phyloP scores from a whole-genome alignment of 1,140 invertebrate species.

The Trachymyrmex septentrionalis region DNA sequence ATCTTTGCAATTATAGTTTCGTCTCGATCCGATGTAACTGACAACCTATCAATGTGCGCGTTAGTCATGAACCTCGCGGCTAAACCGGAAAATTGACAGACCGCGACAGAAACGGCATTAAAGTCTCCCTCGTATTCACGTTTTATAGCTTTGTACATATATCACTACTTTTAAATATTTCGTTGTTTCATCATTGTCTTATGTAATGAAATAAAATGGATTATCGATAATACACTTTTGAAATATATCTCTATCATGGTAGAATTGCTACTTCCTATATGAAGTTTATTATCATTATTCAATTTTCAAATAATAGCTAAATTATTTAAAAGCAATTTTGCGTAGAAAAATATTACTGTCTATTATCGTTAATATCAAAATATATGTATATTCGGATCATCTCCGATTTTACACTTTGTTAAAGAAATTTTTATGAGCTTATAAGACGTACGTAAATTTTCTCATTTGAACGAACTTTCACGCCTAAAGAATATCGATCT shows the following conservation, averaged over 20 bases:
- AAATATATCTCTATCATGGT: not conserved
- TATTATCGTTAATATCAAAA: not conserved
- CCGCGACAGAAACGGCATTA: conserved; percentile 42
- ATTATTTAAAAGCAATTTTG: conserved; percentile 10
- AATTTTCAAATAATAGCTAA: not conserved
- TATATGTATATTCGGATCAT: not conserved
- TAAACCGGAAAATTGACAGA: conserved; percentile 27
- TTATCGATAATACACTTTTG: not conserved
- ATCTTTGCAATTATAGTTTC: conserved; percentile 57
- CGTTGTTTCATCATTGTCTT: conserved; percentile 10
- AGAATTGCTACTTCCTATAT: not conserved
- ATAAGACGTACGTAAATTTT: not conserved
- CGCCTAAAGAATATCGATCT: conserved; percentile 49
- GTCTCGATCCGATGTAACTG: conserved; percentile 22
- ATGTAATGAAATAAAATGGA: not conserved
- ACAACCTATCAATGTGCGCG: conserved; percentile 20
- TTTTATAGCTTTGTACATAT: conserved; percentile 25
- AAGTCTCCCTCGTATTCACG: conserved; percentile 28
- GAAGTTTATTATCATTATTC: not conserved
- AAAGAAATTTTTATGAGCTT: not conserved
- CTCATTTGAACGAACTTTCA: not conserved
- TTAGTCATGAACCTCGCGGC: not conserved
- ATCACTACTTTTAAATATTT: conserved; percentile 14
- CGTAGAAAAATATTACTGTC: not conserved
- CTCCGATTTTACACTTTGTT: not conserved